Conservation (phyloP, 2,113 vertebrate genomes). For the Sinosuthora webbiana region DNA sequence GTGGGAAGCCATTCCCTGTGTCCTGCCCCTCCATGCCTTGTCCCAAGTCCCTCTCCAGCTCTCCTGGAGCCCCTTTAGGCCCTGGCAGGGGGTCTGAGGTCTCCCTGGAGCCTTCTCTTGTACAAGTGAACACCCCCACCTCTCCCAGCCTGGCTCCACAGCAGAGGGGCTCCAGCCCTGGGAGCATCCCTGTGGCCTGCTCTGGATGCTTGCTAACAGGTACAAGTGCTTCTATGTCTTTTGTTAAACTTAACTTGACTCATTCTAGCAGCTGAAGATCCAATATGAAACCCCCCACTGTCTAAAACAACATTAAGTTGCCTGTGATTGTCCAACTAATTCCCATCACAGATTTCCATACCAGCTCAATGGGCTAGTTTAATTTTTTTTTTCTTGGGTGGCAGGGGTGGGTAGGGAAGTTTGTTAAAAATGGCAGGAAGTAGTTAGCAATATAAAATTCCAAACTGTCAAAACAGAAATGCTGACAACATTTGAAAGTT, state of each 20-base stretch:
- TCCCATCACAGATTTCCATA: background rate
- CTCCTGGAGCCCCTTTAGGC: background rate
- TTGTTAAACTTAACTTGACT: background rate
- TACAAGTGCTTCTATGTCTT: background rate
- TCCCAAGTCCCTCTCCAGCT: background rate
- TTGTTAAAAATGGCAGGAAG: background rate
- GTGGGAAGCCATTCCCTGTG: background rate
- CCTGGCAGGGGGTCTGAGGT: background rate
- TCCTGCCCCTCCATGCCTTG: background rate
- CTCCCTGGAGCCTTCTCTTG: background rate
- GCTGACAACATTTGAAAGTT: background rate
- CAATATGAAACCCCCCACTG: background rate
- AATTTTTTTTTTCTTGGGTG: background rate
- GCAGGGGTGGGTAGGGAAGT: fast-evolving
- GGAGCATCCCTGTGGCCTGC: fast-evolving
- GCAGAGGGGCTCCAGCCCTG: background rate
- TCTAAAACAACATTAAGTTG: background rate
- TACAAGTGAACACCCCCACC: background rate
- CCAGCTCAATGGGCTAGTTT: background rate
- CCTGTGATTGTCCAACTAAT: background rate
- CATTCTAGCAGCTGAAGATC: background rate
- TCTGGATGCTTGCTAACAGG: background rate
- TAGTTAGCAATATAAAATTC: background rate
- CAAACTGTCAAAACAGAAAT: background rate
- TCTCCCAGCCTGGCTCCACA: background rate